Base-by-base conservation (phyloP, 2,888 invertebrate species). In the Erebia epiphron region DNA sequence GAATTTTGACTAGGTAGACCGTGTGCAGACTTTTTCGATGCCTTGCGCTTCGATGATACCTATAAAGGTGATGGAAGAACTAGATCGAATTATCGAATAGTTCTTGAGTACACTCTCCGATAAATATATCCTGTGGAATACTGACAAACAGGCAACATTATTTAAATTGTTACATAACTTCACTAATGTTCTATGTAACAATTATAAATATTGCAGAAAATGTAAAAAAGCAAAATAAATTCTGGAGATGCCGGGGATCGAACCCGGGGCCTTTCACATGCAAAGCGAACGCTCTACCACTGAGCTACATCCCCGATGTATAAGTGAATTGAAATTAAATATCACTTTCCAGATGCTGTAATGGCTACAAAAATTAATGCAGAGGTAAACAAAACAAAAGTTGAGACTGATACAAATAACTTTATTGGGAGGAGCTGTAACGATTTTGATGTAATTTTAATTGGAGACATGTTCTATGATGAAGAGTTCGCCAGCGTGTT, bases 251-350 rank as follows among this genome's bases (percentile, higher is more conserved):
- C 97, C 97, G 97, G 97, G 98, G 97, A 97, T 98, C 97, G 98
- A 67, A 98, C 98, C 97, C 98, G 97, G 97, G 98, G 97, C 98
- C 97, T 98, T 97, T 97, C 97, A 97, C 98, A 98, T 98, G 98
- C 98, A 97, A 98, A 98, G 98, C 98, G 97, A 98, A 97, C 97
- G 98, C 98, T 98, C 98, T 98, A 98, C 98, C 98, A 97, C 97
- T 98, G 98, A 98, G 98, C 98, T 98, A 98, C 97, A 97, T 97
- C 98, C 95, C 95, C 95, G 75, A 77, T 75, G n/a, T n/a, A n/a
- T n/a, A n/a, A n/a, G n/a, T n/a, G 82, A 63, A 0, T 1, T 1
- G 43, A 90, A 90, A 84, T 83, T 70, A n/a, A 7, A 75, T 68
- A 26, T 0, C 1, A 60, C 68, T 0, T 89, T 93, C 64, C 85